Evolutionary conservation across 37 sponge, comb jelly and placozoan genomes (phyloP).

Genomic region (Mnemiopsis leidyi): DNA sequence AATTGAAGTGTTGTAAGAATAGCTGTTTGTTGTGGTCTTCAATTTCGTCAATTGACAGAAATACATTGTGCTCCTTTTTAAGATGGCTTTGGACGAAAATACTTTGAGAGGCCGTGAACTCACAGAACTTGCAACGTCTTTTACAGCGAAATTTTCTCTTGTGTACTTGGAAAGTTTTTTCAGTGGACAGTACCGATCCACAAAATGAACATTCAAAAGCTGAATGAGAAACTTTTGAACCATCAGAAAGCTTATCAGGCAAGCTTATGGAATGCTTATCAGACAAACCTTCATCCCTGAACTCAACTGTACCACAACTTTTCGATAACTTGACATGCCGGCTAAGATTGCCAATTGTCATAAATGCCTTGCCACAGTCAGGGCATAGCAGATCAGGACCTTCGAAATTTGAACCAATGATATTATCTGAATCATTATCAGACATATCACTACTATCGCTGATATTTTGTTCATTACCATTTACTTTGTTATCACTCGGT

Average conservation of each 20-base stretch:
- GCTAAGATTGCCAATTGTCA: not conserved
- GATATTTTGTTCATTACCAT: not conserved
- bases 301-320: not conserved
- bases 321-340: not conserved
- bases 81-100: constrained; percentile 5
- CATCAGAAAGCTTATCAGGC: not conserved
- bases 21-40: constrained; percentile 10
- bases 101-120: constrained; percentile 3
- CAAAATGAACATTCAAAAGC: not conserved
- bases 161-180: not conserved
- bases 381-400: not conserved
- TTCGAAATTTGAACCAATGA: not conserved
- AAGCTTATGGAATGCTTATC: not conserved
- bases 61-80: not conserved
- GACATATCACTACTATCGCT: not conserved
- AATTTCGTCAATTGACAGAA: not conserved
- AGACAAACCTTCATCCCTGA: not conserved
- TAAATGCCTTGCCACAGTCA: not conserved
- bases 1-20: not conserved
- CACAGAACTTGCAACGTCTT: constrained; percentile 18
- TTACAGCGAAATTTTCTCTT: not conserved
- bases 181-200: not conserved
- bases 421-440: not conserved
- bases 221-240: not conserved
- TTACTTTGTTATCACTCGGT: not conserved